Conservation (phyloP, 2,797 vertebrate species). For the Onychomys torridus region DNA sequence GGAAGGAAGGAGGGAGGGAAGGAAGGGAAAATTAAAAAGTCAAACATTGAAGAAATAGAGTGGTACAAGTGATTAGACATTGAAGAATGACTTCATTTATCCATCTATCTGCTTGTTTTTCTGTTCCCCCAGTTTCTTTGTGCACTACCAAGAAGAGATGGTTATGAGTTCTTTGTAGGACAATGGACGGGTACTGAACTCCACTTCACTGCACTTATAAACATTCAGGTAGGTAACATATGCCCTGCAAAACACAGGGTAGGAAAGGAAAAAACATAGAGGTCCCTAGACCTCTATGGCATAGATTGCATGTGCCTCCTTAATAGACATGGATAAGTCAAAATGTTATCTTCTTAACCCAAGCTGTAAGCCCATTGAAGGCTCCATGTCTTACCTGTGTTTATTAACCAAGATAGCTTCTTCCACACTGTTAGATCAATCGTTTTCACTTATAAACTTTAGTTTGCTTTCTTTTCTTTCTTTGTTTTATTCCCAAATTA, state of each 20-base stretch:
- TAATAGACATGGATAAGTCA: slow-evolving; percentile 34
- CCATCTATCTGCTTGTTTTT: slow-evolving; percentile 1
- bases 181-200: slow-evolving; percentile 95
- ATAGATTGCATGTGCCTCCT: not conserved
- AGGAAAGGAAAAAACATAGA: not conserved
- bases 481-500: slow-evolving; percentile 37
- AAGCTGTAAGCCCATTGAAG: not conserved
- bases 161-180: slow-evolving; percentile 97
- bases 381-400: slow-evolving; percentile 2
- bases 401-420: slow-evolving; percentile 20
- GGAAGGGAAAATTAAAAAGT: not conserved
- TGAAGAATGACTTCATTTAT: slow-evolving; percentile 38
- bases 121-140: slow-evolving; percentile 92
- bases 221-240: slow-evolving; percentile 93
- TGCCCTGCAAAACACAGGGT: not conserved
- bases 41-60: slow-evolving; percentile 49
- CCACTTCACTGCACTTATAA: slow-evolving; percentile 98
- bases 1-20: no score
- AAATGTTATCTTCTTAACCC: slow-evolving; percentile 16
- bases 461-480: slow-evolving; percentile 53
- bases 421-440: not conserved
- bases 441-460: slow-evolving; percentile 49
- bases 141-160: slow-evolving; percentile 94
- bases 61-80: not conserved
- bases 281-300: not conserved